Base-by-base conservation (phyloP, 2,888 invertebrate genomes). In the Luperina nickerlii region DNA sequence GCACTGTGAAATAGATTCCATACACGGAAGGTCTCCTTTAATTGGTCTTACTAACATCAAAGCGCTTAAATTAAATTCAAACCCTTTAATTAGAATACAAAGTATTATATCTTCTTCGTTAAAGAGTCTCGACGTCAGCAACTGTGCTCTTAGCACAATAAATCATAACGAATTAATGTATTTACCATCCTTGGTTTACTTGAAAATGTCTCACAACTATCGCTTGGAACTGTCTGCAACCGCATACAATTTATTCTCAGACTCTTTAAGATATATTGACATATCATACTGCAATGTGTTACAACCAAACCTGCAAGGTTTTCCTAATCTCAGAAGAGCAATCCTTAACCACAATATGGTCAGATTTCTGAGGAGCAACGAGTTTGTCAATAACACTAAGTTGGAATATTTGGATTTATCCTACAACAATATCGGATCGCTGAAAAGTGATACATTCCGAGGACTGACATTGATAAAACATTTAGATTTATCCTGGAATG, bases 401-500 rank as follows among this genome's bases (percentile, higher is more conserved):
- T 92, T 98, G 67, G 97, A 97, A 89, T 93, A 96, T 77, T 91
- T 98, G 27, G 98, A 98, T 92, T 92, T 98, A 63, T 98, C 98
- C 0, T 96, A 97, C 67, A 98, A 98, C 93, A 97, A 97, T 32
- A 97, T 98, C 66, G 97, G 97, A 18, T 95, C 95, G 0, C 91
- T 98, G 45, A 97, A 97, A 86, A 93, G 94, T 76, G 97, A 97
- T 83, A 97, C 98, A 0, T 98, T 98, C 92, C 94, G 94, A 70
- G 97, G 97, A 20, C 91, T 98, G 6, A 94, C 94, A 83, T 95
- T 97, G 83, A 92, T 98, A 9, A 97, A 97, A 88, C 93, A 95
- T 82, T 94, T 98, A 73, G 98, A 98, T 93, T 93, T 98, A 84
- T 98, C 98, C 0, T 97, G 97, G 93, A 98, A 98, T 92, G 97